These are phyloP conservation scores for Thecocarcelia acutangulata DNA, from an alignment of 2,888 invertebrate genomes.

Conservation along the genomic window DNA sequence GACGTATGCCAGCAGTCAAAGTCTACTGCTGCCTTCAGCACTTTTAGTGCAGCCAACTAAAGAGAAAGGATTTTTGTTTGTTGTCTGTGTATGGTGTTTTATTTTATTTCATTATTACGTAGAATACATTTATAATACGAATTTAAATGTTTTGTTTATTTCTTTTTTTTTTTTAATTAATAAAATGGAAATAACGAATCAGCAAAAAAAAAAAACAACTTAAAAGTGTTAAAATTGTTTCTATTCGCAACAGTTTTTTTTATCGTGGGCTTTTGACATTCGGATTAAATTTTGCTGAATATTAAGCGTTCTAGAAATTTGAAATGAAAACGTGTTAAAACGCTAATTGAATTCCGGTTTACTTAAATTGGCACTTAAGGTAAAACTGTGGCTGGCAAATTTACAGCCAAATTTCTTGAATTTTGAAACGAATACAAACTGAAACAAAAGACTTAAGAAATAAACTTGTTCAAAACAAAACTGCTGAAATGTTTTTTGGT, in stretches of 20 bases:
- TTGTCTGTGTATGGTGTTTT: conserved; percentile 19
- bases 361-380: conserved; percentile 38
- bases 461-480: conserved; percentile 57
- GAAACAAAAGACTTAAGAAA: conserved; percentile 65
- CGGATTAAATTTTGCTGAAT: not conserved
- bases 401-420: conserved; percentile 36
- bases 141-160: not conserved
- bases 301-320: conserved; percentile 54
- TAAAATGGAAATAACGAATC: not conserved
- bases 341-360: conserved; percentile 63
- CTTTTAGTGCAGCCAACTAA: conserved; percentile 47
- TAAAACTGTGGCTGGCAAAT: not conserved
- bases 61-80: conserved; percentile 65
- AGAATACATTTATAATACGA: conserved; percentile 21
- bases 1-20: conserved; percentile 53
- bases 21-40: conserved; percentile 33
- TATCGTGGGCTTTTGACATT: conserved; percentile 38
- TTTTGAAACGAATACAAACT: not conserved
- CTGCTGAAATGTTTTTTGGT: conserved; percentile 15
- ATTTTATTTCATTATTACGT: not conserved
- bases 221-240: conserved; percentile 12
- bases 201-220: conserved; percentile 4
- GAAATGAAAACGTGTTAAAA: conserved; percentile 49
- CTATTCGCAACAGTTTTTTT: too few species aligned
- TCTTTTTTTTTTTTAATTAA: not conserved